Conservation (phyloP, 2,797 vertebrate species). For the Arnoldichthys spilopterus region DNA sequence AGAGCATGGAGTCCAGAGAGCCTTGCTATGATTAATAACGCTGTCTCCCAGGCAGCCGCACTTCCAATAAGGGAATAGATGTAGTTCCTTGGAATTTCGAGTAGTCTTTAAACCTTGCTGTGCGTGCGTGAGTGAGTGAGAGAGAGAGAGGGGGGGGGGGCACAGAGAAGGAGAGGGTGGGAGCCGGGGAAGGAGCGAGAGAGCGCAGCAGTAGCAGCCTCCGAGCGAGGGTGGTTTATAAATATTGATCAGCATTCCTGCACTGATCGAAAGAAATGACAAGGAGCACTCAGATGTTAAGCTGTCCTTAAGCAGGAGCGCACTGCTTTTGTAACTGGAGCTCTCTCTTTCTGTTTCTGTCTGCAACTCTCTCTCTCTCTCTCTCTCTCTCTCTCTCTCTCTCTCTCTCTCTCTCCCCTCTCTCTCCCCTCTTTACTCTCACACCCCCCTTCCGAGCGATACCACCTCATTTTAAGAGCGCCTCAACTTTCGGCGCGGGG, state of each 20-base stretch:
- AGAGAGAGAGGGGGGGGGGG: constrained; percentile 15
- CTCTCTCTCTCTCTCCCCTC: not conserved
- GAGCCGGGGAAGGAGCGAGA: constrained; percentile 2
- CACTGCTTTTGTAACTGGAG: constrained; percentile 8
- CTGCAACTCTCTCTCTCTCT: not conserved
- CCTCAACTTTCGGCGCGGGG: constrained; percentile 56
- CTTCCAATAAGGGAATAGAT: constrained; percentile 42
- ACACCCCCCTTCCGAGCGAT: constrained; percentile 24
- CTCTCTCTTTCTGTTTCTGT: not conserved
- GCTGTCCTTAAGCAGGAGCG: constrained; percentile 37
- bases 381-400: no score
- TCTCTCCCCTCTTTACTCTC: not conserved
- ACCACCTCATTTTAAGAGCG: constrained; percentile 40
- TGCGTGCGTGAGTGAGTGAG: constrained; percentile 8
- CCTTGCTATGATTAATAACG: constrained; percentile 56
- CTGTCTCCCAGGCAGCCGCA: constrained; percentile 34
- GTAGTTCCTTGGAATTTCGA: constrained; percentile 46
- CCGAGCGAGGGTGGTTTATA: constrained; percentile 54
- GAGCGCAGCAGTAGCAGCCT: constrained; percentile 37
- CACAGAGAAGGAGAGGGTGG: not conserved
- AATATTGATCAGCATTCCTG: constrained; percentile 63
- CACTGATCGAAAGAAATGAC: constrained; percentile 59
- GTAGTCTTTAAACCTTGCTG: constrained; percentile 15
- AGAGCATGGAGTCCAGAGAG: not conserved
- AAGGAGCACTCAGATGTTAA: constrained; percentile 33